These are phyloP conservation scores for Cylindroiulus punctatus DNA, from an alignment of 2,888 invertebrate genomes.

Conservation along the genomic window DNA sequence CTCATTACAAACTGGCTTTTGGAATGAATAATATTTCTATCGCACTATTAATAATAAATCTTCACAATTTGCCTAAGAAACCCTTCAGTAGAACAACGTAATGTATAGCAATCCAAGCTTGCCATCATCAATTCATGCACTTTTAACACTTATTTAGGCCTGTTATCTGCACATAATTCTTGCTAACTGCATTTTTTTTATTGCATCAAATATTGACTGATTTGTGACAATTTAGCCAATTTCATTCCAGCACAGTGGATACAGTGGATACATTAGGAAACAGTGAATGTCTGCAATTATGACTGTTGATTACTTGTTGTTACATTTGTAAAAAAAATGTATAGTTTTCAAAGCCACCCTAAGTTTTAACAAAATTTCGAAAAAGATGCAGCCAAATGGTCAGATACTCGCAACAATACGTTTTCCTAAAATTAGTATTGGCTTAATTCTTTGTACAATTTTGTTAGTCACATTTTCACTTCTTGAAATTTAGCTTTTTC, in stretches of 20 bases:
- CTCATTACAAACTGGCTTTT: conserved; percentile 17
- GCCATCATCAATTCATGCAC: background rate
- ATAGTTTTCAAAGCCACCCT: too few species aligned
- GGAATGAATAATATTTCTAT: conserved; percentile 12
- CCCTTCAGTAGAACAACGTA: background rate
- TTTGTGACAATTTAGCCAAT: background rate
- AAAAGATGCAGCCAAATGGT: too few species aligned
- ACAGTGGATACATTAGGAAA: too few species aligned
- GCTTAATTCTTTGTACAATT: too few species aligned
- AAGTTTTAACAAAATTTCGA: too few species aligned
- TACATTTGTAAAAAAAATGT: background rate
- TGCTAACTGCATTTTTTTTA: background rate
- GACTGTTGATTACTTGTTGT: background rate
- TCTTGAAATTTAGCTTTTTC: background rate
- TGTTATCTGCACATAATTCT: background rate
- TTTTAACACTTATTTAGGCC: background rate
- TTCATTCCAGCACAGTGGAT: background rate
- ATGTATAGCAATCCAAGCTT: background rate
- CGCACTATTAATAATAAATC: background rate
- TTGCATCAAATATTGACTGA: background rate
- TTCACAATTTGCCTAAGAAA: background rate
- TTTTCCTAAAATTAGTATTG: too few species aligned
- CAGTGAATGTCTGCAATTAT: background rate
- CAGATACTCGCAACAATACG: too few species aligned
- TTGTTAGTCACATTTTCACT: background rate